A percentile compares a stretch with the other conserved stretches of the same genome.
These are phyloP conservation scores for Lagodon rhomboides DNA, from an alignment of 2,797 vertebrate genomes.

Conservation along the genomic window DNA sequence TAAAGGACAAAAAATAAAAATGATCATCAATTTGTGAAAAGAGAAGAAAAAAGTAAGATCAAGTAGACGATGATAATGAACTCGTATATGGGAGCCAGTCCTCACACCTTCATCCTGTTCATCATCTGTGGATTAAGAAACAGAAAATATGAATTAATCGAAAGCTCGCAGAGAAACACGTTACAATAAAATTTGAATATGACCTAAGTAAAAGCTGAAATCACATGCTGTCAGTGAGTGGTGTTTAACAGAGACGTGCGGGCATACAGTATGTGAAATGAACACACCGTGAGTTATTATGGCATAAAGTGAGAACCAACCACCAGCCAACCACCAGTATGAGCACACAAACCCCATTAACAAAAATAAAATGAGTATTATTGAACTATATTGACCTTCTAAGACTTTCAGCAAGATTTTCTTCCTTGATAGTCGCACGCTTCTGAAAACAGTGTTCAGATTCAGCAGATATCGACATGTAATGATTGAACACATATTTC, in stretches of 20 bases:
- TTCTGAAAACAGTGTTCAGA: slow-evolving; percentile 59
- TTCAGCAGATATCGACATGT: slow-evolving; percentile 20
- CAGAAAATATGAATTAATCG: not conserved
- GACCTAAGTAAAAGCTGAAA: not conserved
- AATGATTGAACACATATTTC: not conserved
- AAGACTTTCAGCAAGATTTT: slow-evolving; percentile 13
- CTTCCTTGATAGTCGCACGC: slow-evolving; percentile 1
- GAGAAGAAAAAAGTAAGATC: not conserved
- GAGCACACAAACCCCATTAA: not conserved
- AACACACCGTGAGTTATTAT: slow-evolving; percentile 10
- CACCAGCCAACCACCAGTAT: not conserved
- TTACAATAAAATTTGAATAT: not conserved
- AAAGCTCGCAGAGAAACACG: not conserved
- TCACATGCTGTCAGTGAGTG: not conserved
- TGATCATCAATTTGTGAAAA: not conserved
- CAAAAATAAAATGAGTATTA: not conserved
- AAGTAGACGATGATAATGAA: not conserved
- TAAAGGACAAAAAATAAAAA: not conserved
- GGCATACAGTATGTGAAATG: not conserved
- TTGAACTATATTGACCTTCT: slow-evolving; percentile 47
- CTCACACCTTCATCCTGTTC: slow-evolving; percentile 80
- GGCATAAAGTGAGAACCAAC: slow-evolving; percentile 10
- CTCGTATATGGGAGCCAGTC: not conserved
- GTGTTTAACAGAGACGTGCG: slow-evolving; percentile 4
- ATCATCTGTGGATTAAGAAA: slow-evolving; percentile 69